phyloP scores from a whole-genome alignment of 2,113 vertebrate species.

The Onychorhynchus coronatus region DNA sequence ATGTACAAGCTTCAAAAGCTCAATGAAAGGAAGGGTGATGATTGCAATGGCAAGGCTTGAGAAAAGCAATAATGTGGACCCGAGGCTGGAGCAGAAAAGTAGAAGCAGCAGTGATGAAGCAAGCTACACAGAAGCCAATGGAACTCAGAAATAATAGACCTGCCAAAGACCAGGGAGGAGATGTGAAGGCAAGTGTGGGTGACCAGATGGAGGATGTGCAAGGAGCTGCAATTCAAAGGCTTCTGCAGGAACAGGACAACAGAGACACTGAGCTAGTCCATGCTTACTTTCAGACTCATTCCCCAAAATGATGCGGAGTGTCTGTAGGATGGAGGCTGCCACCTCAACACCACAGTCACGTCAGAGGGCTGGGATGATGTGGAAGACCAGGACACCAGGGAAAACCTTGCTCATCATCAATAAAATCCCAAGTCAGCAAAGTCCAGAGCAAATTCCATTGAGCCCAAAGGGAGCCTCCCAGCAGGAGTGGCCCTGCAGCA shows the following conservation, averaged over 20 bases:
- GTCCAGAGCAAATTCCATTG: background rate
- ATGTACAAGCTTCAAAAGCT: background rate
- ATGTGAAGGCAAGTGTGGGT: background rate
- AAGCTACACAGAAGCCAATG: background rate
- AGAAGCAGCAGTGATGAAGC: background rate
- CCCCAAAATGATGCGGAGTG: background rate
- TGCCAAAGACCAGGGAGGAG: background rate
- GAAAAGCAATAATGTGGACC: background rate
- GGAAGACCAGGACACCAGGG: accelerated
- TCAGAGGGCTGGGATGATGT: background rate
- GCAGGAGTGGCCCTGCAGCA: background rate
- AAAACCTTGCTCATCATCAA: background rate
- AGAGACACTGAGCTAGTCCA: background rate
- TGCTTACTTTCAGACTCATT: background rate
- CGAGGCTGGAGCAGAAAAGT: background rate
- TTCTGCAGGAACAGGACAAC: background rate
- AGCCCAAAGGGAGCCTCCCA: background rate
- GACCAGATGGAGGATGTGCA: background rate
- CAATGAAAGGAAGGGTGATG: background rate
- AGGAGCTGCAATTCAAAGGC: background rate
- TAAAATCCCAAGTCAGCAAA: background rate
- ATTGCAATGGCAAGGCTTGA: background rate
- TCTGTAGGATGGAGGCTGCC: background rate
- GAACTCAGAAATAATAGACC: background rate
- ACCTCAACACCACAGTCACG: background rate